Evolutionary conservation across 2,797 vertebrate genomes (phyloP).

Genomic region (Oceanodroma leucorhoa): DNA sequence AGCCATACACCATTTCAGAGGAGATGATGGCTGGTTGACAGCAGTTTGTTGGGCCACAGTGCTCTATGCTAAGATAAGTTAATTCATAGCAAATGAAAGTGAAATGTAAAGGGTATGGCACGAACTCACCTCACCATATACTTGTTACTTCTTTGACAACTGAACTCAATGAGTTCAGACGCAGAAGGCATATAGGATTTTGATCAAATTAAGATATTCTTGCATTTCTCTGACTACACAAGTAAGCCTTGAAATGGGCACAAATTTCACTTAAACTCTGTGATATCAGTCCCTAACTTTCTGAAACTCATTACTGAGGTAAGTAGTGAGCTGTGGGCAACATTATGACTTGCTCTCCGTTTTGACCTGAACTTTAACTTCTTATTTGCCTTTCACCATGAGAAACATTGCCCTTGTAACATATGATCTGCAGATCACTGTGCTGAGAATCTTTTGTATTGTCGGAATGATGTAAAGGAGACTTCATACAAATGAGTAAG

Average conservation of each 20-base stretch:
- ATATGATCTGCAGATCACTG: neutral
- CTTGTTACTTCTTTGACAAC: neutral
- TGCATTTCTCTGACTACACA: neutral
- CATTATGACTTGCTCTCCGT: neutral
- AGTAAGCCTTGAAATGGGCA: neutral
- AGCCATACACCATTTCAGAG: neutral
- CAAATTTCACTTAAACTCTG: neutral
- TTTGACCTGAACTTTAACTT: neutral
- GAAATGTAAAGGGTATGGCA: neutral
- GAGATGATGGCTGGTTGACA: neutral
- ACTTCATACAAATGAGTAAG: neutral
- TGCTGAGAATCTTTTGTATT: neutral
- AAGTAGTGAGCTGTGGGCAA: neutral
- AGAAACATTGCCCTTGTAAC: neutral
- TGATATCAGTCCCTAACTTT: neutral
- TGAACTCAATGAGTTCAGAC: neutral
- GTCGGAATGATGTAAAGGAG: neutral
- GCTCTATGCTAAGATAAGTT: neutral
- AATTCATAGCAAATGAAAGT: neutral
- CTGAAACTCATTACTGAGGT: neutral
- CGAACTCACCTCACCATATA: neutral
- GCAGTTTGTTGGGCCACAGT: neutral
- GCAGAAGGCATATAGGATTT: neutral
- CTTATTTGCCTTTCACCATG: neutral
- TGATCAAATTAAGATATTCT: neutral